These are phyloP conservation scores for Sebastes umbrosus DNA, from an alignment of 2,797 vertebrate genomes.

Conservation along the genomic window DNA sequence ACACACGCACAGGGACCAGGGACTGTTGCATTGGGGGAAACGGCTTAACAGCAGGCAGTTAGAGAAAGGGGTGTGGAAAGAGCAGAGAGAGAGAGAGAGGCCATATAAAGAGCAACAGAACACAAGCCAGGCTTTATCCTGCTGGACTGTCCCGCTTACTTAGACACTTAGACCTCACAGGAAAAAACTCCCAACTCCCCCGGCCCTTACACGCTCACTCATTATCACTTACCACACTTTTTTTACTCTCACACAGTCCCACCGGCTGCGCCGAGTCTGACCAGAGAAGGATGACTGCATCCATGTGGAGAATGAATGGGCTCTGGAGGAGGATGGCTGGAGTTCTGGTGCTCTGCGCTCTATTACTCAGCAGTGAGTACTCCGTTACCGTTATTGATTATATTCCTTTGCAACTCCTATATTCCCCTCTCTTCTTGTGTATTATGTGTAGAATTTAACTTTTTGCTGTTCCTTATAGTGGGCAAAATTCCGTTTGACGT, in stretches of 20 bases:
- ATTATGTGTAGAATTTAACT: neutral
- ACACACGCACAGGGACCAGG: slow-evolving; percentile 1
- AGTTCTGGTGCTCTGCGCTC: slow-evolving; percentile 66
- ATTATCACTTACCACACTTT: slow-evolving; percentile 34
- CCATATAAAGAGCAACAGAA: slow-evolving; percentile 80
- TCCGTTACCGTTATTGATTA: neutral
- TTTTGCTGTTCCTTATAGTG: neutral
- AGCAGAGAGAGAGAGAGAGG: slow-evolving; percentile 41
- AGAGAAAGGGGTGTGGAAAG: slow-evolving; percentile 75
- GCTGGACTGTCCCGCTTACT: slow-evolving; percentile 71
- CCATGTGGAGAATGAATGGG: slow-evolving; percentile 80
- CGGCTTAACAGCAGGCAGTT: slow-evolving; percentile 56
- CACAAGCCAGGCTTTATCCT: slow-evolving; percentile 81
- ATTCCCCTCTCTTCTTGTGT: neutral
- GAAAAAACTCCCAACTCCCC: slow-evolving; percentile 67
- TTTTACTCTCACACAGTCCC: slow-evolving; percentile 29
- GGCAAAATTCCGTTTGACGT: neutral
- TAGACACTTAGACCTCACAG: slow-evolving; percentile 75
- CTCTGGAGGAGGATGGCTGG: slow-evolving; percentile 65
- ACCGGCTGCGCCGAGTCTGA: slow-evolving; percentile 39
- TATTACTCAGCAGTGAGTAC: slow-evolving; percentile 81
- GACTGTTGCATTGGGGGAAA: slow-evolving; percentile 46
- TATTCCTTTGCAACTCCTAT: neutral
- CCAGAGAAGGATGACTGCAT: slow-evolving; percentile 73
- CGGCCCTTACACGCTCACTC: slow-evolving; percentile 37